These are phyloP conservation scores for Parnassius glacialis DNA, from an alignment of 2,888 invertebrate species.

Conservation along the genomic window DNA sequence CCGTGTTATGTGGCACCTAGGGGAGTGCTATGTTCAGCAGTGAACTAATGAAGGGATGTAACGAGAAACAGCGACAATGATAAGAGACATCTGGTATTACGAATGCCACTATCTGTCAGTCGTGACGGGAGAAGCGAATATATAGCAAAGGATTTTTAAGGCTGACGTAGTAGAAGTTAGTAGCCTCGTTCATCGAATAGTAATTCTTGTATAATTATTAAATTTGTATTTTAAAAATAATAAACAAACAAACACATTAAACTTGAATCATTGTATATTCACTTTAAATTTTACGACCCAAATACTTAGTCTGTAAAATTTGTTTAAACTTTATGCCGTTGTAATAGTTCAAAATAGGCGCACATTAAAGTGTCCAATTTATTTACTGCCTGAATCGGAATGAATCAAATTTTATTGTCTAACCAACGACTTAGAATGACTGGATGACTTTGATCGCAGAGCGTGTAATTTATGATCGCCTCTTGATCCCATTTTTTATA, in stretches of 20 bases:
- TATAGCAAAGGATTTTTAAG: no score
- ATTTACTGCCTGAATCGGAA: constrained; percentile 60
- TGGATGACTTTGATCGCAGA: constrained; percentile 57
- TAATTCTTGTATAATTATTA: no score
- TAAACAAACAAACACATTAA: constrained; percentile 12
- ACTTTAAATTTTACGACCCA: constrained; percentile 16
- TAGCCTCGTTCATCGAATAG: no score
- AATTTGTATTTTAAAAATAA: neutral
- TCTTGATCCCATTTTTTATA: constrained; percentile 62
- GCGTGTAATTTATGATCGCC: constrained; percentile 58
- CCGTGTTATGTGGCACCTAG: no score
- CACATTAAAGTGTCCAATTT: constrained; percentile 65
- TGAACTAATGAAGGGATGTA: no score
- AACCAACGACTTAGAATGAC: constrained; percentile 53
- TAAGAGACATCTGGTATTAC: no score
- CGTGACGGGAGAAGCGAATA: no score
- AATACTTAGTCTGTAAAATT: constrained; percentile 38
- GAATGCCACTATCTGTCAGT: no score
- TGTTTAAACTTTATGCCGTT: constrained; percentile 57
- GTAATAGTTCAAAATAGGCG: constrained; percentile 74
- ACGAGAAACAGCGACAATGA: no score
- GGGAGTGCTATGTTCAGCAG: no score
- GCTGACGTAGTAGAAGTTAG: no score
- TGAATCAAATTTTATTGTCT: constrained; percentile 69
- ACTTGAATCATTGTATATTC: neutral